These are phyloP conservation scores for Drosophila sechellia DNA, from an alignment of 1,140 invertebrate species.

Conservation along the genomic window DNA sequence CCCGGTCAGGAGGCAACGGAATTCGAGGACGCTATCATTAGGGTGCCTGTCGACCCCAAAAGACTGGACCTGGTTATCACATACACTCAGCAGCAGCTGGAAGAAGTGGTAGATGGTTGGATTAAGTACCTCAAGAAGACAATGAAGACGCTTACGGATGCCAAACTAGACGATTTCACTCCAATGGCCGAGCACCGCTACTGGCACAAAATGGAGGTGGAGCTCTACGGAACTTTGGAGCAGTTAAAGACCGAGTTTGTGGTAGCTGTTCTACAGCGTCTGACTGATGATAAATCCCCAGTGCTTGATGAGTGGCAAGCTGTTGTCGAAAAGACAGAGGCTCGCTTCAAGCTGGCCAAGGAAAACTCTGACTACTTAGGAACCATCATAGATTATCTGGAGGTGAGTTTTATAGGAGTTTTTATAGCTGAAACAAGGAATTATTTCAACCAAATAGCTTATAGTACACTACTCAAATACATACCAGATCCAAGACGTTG, in stretches of 20 bases:
- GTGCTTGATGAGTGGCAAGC: conserved; percentile 85
- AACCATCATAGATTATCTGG: conserved; percentile 92
- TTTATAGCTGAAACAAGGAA: neutral
- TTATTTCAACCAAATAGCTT: no score
- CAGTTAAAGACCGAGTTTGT: conserved; percentile 91
- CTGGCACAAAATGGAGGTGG: conserved; percentile 91
- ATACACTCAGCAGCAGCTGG: conserved; percentile 86
- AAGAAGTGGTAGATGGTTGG: conserved; percentile 88
- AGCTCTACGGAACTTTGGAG: conserved; percentile 91
- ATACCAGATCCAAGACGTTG: neutral
- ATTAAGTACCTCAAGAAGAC: conserved; percentile 87
- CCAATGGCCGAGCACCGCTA: conserved; percentile 93
- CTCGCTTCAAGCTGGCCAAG: conserved; percentile 90
- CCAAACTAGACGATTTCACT: conserved; percentile 87
- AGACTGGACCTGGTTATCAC: conserved; percentile 85
- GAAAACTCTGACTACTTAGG: conserved; percentile 94
- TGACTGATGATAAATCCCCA: conserved; percentile 8
- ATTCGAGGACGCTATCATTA: conserved; percentile 85
- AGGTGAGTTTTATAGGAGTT: conserved; percentile 86
- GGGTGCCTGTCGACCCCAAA: conserved; percentile 85
- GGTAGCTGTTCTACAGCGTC: conserved; percentile 86
- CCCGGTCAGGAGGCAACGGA: conserved; percentile 81
- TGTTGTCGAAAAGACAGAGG: conserved; percentile 87
- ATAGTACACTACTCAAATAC: neutral
- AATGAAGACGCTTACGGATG: conserved; percentile 85